Evolutionary conservation across 2,113 vertebrate genomes (phyloP).

Genomic region (Chiloscyllium plagiosum): DNA sequence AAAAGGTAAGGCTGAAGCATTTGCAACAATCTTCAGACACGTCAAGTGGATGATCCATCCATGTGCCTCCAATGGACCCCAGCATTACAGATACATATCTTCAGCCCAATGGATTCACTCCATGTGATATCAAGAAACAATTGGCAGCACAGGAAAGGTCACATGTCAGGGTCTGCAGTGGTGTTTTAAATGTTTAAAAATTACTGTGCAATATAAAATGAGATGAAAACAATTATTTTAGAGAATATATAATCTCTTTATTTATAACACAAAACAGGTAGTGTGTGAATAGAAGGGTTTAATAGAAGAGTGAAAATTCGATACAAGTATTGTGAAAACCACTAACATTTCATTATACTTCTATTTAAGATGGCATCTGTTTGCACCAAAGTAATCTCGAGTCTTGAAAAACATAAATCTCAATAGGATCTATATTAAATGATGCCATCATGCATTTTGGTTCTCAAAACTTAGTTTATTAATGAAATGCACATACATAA

Average conservation of each 20-base stretch:
- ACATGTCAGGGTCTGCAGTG: too few species aligned
- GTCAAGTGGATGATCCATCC: too few species aligned
- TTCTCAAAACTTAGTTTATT: not conserved
- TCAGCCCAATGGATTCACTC: too few species aligned
- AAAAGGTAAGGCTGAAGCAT: too few species aligned
- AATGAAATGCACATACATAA: not conserved
- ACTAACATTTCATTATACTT: not conserved
- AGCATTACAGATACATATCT: too few species aligned
- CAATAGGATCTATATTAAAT: not conserved
- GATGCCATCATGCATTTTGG: not conserved
- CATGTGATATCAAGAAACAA: too few species aligned
- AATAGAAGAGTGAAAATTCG: not conserved
- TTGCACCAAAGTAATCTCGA: not conserved
- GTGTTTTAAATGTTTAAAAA: too few species aligned
- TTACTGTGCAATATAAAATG: too few species aligned
- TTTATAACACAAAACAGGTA: not conserved
- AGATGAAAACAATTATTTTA: too few species aligned
- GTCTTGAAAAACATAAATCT: not conserved
- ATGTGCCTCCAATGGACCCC: too few species aligned
- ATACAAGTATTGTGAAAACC: not conserved
- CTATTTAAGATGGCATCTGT: not conserved
- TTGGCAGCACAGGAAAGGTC: too few species aligned
- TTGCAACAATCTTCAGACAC: too few species aligned
- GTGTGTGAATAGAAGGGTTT: not conserved
- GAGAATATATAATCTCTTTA: not conserved